A percentile compares a stretch with the other conserved stretches of the same genome.
These are phyloP conservation scores for Phyto melanocephala DNA, from an alignment of 2,888 invertebrate genomes.

Conservation along the genomic window DNA sequence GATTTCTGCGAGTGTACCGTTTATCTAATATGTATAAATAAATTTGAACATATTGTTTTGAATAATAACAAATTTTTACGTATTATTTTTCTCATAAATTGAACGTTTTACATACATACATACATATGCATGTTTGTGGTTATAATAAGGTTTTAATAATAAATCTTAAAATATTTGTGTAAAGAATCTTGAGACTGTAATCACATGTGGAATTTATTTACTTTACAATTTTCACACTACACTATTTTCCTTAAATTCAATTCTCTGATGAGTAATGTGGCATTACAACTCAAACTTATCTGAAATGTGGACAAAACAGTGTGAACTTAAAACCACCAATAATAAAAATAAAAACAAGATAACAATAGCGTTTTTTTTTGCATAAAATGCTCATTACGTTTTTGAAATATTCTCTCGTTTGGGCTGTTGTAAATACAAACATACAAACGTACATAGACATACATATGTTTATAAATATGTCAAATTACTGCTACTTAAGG, in stretches of 20 bases:
- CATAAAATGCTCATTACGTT: conserved; percentile 30
- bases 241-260: background rate
- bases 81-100: background rate
- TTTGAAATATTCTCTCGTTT: background rate
- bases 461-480: background rate
- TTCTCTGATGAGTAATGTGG: conserved; percentile 47
- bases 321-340: conserved; percentile 37
- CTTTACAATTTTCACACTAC: background rate
- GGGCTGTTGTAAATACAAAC: background rate
- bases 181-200: background rate
- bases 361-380: conserved; percentile 20
- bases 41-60: background rate
- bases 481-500: background rate
- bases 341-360: conserved; percentile 20
- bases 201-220: background rate
- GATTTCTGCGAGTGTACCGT: background rate
- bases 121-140: background rate
- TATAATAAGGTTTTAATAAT: background rate
- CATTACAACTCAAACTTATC: conserved; percentile 36
- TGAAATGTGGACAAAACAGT: conserved; percentile 16
- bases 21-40: background rate
- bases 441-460: background rate
- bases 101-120: background rate
- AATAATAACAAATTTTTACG: background rate
- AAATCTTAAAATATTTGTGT: background rate